Evolutionary conservation across 2,113 vertebrate species (phyloP).

Genomic region (Addax nasomaculatus): DNA sequence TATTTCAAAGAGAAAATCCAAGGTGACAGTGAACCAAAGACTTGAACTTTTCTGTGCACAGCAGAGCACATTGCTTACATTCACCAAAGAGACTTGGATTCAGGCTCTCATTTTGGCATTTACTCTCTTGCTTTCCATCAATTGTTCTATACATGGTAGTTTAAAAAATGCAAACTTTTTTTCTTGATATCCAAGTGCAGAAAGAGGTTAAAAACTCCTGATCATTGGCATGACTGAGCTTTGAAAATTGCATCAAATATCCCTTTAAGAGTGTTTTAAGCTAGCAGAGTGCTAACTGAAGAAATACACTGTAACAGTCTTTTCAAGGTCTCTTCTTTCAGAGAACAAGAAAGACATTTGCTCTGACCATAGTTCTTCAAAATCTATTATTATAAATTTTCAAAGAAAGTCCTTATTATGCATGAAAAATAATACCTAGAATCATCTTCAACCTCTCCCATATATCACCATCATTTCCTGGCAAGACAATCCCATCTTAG

Average conservation of each 20-base stretch:
- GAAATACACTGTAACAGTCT: background rate
- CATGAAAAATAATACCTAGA: slow-evolving; percentile 60
- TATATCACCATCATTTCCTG: slow-evolving; percentile 71
- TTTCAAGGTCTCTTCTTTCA: background rate
- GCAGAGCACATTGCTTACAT: background rate
- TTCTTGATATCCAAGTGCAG: background rate
- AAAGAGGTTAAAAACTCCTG: background rate
- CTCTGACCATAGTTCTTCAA: slow-evolving; percentile 47
- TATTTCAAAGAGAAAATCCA: background rate
- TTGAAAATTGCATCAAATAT: background rate
- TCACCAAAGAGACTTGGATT: background rate
- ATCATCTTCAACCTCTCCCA: slow-evolving; percentile 67
- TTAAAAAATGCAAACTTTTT: background rate
- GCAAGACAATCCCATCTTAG: slow-evolving; percentile 63
- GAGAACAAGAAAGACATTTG: background rate
- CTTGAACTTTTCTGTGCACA: background rate
- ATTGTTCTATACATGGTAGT: background rate
- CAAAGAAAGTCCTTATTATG: slow-evolving; percentile 55
- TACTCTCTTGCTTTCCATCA: background rate
- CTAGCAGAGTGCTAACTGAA: background rate
- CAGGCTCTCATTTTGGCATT: background rate
- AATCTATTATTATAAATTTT: slow-evolving; percentile 60
- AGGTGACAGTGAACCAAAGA: background rate
- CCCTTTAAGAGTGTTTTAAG: background rate
- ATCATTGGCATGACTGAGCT: background rate